Evolutionary conservation across 2,113 vertebrate species (phyloP).

Genomic region (Ardeotis arabs): DNA sequence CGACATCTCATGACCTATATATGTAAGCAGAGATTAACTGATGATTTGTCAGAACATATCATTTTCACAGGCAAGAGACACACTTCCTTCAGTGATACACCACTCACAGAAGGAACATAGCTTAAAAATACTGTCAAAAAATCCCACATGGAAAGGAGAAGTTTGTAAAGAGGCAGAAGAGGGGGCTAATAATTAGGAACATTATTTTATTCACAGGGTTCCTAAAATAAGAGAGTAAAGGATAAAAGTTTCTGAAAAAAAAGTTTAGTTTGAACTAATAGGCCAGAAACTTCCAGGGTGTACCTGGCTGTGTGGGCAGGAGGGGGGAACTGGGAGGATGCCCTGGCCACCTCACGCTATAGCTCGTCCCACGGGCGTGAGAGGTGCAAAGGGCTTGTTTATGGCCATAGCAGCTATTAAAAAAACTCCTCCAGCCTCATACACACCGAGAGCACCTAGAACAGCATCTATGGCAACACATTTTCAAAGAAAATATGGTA

Average conservation of each 20-base stretch:
- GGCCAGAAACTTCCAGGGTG: not conserved
- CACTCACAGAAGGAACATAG: not conserved
- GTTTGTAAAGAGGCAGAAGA: not conserved
- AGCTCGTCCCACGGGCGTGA: rapidly evolving
- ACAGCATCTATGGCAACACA: not conserved
- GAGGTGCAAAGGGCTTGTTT: not conserved
- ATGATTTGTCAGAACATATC: not conserved
- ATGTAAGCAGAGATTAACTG: not conserved
- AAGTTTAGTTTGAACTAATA: not conserved
- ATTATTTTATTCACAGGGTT: not conserved
- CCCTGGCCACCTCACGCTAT: not conserved
- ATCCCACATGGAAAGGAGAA: not conserved
- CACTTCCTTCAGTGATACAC: not conserved
- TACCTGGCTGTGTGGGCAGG: not conserved
- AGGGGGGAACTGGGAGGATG: not conserved
- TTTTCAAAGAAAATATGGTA: not conserved
- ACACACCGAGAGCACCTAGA: not conserved
- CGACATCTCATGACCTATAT: not conserved
- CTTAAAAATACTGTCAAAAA: not conserved
- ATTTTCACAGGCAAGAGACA: not conserved
- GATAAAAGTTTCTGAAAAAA: not conserved
- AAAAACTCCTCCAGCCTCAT: not conserved
- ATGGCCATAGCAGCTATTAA: not conserved
- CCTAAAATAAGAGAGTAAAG: not conserved
- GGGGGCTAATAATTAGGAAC: not conserved